Evolutionary conservation across 1,140 invertebrate species (phyloP), one percentile per base, ranked within the genome.

Genomic region (Sitophilus oryzae): DNA sequence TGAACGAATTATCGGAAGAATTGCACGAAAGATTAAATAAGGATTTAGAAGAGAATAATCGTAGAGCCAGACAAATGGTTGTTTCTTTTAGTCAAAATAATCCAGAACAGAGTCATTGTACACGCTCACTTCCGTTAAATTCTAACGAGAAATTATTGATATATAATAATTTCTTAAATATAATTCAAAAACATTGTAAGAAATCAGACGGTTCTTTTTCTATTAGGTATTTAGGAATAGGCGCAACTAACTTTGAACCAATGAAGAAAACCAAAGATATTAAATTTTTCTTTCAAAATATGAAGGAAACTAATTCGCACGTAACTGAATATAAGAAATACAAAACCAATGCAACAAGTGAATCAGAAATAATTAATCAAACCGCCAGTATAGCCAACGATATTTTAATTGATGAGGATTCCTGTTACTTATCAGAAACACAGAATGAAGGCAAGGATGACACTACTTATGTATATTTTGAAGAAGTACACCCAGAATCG

Each of bases 11-110:
- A 4, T 75, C 85, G 0, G 79, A 79, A 25, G 93, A 97, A 77
- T 79, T 96, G 23, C 79, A 81, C 37, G 91, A 95, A 69, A 78
- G 93, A 41, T 72, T 97, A n/a, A 79, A 85, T 38, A 83, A 86
- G 66, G 93, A 97, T 76, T 77, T 77, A 11, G 72, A 76, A 48
- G 84, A 83, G 70, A 86, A 84, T 61, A 81, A 84, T 59, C 75
- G 86, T 23, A 78, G 74, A 18, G 84, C 84, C 1, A 82, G 79
- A 37, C 76, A 84, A 61, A 77, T 88, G 68, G 80, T 77, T 3
- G 68, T 84, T 2, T 77, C 75, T 63, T 84, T 79, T 61, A 71
- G 77, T 1, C 79, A 82, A 38, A 59, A 80, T 52, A 76, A 85
- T 62, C 77, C 77, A 11, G 78, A 74, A 52, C 77, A 80, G 37